These are phyloP conservation scores for Maccullochella peelii DNA, from an alignment of 2,113 vertebrate genomes.

Conservation along the genomic window DNA sequence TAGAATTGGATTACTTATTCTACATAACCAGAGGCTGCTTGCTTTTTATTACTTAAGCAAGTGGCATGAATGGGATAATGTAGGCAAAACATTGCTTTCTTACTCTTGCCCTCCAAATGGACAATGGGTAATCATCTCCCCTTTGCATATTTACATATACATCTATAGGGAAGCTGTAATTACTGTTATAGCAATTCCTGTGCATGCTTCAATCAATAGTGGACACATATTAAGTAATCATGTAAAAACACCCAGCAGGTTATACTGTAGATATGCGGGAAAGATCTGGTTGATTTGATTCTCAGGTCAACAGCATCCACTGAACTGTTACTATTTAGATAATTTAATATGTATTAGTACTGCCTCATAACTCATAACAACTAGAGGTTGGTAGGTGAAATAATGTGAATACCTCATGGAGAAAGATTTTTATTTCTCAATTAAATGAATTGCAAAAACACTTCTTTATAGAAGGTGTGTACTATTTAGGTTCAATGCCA, in stretches of 20 bases:
- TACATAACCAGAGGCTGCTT: slow-evolving; percentile 21
- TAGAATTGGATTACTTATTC: slow-evolving; percentile 34
- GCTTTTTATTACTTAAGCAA: slow-evolving; percentile 17
- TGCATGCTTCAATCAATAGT: background rate
- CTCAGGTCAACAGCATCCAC: background rate
- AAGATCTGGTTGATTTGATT: background rate
- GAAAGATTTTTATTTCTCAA: too few species aligned
- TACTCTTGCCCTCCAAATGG: background rate
- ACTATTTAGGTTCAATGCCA: background rate
- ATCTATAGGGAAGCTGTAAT: background rate
- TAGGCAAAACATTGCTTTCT: background rate
- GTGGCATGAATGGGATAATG: slow-evolving; percentile 24
- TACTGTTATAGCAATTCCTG: background rate
- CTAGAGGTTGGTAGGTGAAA: too few species aligned
- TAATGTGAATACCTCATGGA: background rate
- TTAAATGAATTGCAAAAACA: background rate
- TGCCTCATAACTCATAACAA: background rate
- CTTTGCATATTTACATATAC: background rate
- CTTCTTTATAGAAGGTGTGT: background rate
- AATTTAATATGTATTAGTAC: background rate
- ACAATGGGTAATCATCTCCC: slow-evolving; percentile 4
- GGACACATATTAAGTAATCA: background rate
- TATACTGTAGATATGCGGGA: background rate
- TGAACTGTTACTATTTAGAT: background rate
- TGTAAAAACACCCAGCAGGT: background rate